Base-by-base conservation (phyloP, 2,113 vertebrate species). In the Eptatretus burgeri region DNA sequence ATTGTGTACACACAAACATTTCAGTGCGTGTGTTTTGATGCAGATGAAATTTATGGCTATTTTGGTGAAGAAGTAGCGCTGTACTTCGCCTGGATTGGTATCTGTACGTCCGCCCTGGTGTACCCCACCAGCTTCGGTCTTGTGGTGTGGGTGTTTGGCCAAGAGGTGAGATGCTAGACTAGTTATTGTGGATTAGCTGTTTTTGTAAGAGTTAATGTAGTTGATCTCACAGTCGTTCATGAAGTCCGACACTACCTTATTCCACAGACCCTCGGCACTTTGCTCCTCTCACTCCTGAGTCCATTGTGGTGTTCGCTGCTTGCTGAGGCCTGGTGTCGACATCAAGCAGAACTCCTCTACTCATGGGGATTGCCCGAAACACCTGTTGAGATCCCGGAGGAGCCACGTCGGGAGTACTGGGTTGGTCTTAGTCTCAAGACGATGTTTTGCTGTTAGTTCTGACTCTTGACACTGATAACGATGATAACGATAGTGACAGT, bases 31-130 rank as follows among this genome's bases (percentile, higher is more conserved):
- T 60, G 56, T 41, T 1, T 56, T 66, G 16, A 14, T 14, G 0
- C 69, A 96, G 88, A 96, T 66, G 89, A 96, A 52, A 89, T 96
- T 72, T 89, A 85, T 11, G 86, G 93, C 69, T 96, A 96, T 68
- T 96, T 96, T 1, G 89, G 89, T 5, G 88, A 93, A 71, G 94
- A 96, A 74, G 84, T 96, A 1, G 88, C 83, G 66, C 83, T 96
- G 88, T 96, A 96, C 62, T 96, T 96, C 1, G 85, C 89, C 70
- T 96, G 89, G 89, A 67, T 96, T 74, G 88, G 89, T 2, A 94
- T 93, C 76, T 95, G 94, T 76, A 95, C 89, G 49, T 95, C 86
- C 0, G 87, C 85, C 1, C 85, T 96, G 83, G 78, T 95, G 11
- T 96, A 95, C 70, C 89, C 89, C 0, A 86, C 89, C 0, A 80